A percentile compares a stretch with the other conserved stretches of the same genome.
Conservation (phyloP, 2,113 vertebrate genomes). For the Paracanthobrama guichenoti region DNA sequence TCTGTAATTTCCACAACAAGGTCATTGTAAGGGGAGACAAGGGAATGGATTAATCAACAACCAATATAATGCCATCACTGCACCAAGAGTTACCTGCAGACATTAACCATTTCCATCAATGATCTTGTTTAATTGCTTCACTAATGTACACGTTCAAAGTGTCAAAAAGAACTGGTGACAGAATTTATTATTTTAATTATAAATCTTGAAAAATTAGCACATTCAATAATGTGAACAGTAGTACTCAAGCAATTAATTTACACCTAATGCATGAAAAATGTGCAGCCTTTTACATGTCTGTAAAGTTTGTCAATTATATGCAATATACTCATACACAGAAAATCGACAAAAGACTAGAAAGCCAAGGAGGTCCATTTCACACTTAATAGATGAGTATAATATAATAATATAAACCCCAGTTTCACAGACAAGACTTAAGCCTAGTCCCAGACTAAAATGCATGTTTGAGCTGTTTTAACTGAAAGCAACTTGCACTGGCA, state of each 20-base stretch:
- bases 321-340: no score
- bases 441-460: no score
- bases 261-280: background rate
- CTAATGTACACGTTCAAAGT: constrained; percentile 52
- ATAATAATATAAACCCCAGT: no score
- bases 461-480: no score
- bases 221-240: background rate
- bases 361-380: background rate
- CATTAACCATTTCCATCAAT: constrained; percentile 59
- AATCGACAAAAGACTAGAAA: background rate
- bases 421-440: no score
- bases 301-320: background rate
- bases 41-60: constrained; percentile 49
- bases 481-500: no score
- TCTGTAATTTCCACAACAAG: constrained; percentile 49
- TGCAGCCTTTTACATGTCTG: background rate
- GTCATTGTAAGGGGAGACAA: constrained; percentile 37
- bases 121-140: constrained; percentile 61
- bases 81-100: constrained; percentile 49
- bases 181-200: background rate
- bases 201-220: background rate
- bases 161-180: background rate
- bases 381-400: no score
- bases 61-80: constrained; percentile 43
- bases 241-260: no score